Conservation (phyloP, 2,797 vertebrate genomes). For the Sus cebifrons region DNA sequence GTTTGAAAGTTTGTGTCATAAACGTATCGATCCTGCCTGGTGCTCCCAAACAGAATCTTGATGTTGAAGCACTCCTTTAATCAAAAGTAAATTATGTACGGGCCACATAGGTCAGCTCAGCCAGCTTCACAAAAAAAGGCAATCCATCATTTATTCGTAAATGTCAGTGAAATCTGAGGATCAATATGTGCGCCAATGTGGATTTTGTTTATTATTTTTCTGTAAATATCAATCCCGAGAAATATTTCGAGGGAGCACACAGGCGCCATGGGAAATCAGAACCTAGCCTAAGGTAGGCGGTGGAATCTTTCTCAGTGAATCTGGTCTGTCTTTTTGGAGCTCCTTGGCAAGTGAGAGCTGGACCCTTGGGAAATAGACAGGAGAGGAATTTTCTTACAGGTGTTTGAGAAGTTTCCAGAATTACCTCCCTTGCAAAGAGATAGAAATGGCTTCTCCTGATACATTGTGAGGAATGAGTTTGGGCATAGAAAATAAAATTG, state of each 20-base stretch:
- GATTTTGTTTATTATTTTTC: constrained; percentile 88
- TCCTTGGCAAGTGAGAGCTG: background rate
- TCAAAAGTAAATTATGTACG: constrained; percentile 93
- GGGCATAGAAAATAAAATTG: background rate
- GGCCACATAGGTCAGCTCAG: constrained; percentile 89
- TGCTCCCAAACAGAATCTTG: constrained; percentile 83
- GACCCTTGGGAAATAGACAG: background rate
- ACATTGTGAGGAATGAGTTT: background rate
- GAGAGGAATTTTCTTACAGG: background rate
- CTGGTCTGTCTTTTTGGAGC: background rate
- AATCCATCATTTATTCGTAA: constrained; percentile 92
- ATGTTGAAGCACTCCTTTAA: constrained; percentile 91
- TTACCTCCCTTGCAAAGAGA: background rate
- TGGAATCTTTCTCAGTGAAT: background rate
- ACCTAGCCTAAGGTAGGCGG: background rate
- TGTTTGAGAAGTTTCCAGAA: constrained; percentile 16
- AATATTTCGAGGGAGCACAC: background rate
- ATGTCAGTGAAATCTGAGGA: constrained; percentile 91
- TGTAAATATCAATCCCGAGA: constrained; percentile 81
- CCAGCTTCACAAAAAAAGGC: constrained; percentile 89
- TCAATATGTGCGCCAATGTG: constrained; percentile 87
- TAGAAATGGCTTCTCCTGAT: background rate
- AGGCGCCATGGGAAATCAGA: constrained; percentile 71
- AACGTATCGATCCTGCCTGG: constrained; percentile 87
- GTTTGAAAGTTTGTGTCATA: constrained; percentile 90